Percentiles rank a stretch among this genome's conserved stretches.
phyloP scores from a whole-genome alignment of 2,888 invertebrate genomes.

The Polyommatus icarus region DNA sequence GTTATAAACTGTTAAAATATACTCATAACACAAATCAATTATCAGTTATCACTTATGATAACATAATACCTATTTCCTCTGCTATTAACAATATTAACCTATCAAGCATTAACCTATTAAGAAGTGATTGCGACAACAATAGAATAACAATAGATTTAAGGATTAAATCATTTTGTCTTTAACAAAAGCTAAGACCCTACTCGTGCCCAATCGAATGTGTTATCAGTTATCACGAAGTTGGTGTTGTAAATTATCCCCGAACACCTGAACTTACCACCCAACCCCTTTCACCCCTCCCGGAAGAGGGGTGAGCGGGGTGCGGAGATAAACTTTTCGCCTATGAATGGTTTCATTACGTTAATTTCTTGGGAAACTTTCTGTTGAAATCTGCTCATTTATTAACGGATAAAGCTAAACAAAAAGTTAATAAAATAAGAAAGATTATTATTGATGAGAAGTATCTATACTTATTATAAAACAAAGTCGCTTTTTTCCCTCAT shows the following conservation, averaged over 20 bases:
- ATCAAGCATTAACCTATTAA: too few species aligned
- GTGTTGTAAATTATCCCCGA: not conserved
- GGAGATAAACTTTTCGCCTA: not conserved
- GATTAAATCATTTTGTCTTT: not conserved
- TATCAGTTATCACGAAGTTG: slow-evolving; percentile 12
- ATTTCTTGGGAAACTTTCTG: not conserved
- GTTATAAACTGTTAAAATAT: too few species aligned
- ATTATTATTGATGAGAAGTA: not conserved
- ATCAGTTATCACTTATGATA: too few species aligned
- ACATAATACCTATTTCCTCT: too few species aligned
- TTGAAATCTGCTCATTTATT: not conserved
- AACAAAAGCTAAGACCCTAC: not conserved
- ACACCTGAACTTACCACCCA: not conserved
- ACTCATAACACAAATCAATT: too few species aligned
- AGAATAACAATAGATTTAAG: too few species aligned
- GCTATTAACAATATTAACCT: not conserved
- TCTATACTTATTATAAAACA: too few species aligned
- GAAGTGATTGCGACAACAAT: too few species aligned
- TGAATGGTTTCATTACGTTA: slow-evolving; percentile 16
- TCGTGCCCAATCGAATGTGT: not conserved
- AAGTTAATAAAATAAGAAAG: not conserved
- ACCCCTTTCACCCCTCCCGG: not conserved
- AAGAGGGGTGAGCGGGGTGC: not conserved
- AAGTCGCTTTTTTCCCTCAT: too few species aligned
- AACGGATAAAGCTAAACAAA: not conserved